phyloP scores from a whole-genome alignment of 2,113 vertebrate genomes.

The Pteruthius melanotis region DNA sequence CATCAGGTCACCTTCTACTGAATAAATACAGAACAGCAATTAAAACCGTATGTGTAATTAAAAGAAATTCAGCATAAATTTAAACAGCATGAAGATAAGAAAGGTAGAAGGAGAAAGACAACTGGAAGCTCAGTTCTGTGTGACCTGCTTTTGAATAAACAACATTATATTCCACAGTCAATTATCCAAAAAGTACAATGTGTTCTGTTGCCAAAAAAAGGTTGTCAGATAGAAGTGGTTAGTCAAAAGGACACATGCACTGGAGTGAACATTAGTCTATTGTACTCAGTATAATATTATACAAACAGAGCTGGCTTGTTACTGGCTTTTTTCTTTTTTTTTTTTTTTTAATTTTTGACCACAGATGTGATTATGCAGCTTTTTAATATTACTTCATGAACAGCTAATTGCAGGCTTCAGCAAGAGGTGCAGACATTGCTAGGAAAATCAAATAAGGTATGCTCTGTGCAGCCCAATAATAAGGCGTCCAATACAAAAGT shows the following conservation, averaged over 20 bases:
- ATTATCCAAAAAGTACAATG: conserved; percentile 79
- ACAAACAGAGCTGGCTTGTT: conserved; percentile 57
- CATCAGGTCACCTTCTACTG: conserved; percentile 13
- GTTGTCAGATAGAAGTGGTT: conserved; percentile 68
- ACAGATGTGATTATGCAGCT: conserved; percentile 53
- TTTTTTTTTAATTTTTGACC: not conserved
- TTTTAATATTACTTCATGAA: conserved; percentile 72
- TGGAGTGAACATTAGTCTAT: conserved; percentile 70
- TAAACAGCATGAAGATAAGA: conserved; percentile 32
- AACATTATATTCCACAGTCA: conserved; percentile 76
- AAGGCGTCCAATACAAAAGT: conserved; percentile 63
- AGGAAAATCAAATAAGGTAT: conserved; percentile 66
- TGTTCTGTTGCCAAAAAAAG: conserved; percentile 75
- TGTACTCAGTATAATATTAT: conserved; percentile 67
- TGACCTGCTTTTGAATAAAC: conserved; percentile 82
- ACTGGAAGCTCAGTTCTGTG: conserved; percentile 62
- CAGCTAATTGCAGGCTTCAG: conserved; percentile 70
- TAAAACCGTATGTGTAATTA: conserved; percentile 43
- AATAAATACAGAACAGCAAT: conserved; percentile 42
- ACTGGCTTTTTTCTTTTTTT: not conserved
- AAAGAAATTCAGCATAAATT: conserved; percentile 19
- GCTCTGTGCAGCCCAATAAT: conserved; percentile 65
- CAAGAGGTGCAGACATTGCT: conserved; percentile 55
- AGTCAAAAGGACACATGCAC: conserved; percentile 67
- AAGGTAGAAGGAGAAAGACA: conserved; percentile 56